Percentiles rank a stretch among this genome's conserved stretches.
phyloP scores from a whole-genome alignment of 1,140 invertebrate genomes.

The Anastrepha obliqua region DNA sequence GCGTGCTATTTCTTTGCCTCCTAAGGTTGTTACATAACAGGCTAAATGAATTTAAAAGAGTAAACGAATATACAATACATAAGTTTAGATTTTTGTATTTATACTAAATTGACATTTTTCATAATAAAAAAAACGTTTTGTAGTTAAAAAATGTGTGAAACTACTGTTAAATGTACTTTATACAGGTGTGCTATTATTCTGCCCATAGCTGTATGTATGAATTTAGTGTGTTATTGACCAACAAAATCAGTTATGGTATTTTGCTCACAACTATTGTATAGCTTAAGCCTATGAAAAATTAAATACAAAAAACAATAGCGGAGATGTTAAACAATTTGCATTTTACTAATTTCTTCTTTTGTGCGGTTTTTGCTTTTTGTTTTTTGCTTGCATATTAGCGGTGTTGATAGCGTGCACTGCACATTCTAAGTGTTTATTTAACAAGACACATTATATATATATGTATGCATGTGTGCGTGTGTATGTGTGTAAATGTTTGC shows the following conservation, averaged over 20 bases:
- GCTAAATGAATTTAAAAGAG: too few species aligned
- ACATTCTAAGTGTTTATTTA: neutral
- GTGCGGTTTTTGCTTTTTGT: neutral
- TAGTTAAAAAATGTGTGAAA: too few species aligned
- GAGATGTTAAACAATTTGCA: constrained; percentile 1
- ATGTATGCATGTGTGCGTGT: constrained; percentile 6
- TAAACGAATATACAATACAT: too few species aligned
- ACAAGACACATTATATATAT: neutral
- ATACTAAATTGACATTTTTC: too few species aligned
- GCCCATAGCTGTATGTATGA: neutral
- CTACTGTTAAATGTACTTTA: too few species aligned
- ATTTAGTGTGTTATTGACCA: neutral
- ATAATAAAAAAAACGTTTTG: too few species aligned
- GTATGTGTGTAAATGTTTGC: neutral
- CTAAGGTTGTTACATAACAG: too few species aligned
- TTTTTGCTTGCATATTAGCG: neutral
- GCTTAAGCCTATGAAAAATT: neutral
- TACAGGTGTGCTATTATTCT: too few species aligned
- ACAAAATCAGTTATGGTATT: neutral
- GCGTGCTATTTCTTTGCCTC: too few species aligned
- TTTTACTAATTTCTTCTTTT: neutral
- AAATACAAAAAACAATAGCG: neutral
- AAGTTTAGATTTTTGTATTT: too few species aligned
- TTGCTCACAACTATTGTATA: neutral
- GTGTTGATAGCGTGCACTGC: neutral